Base-by-base conservation (phyloP, 2,797 vertebrate species). In the Meda fulgida region DNA sequence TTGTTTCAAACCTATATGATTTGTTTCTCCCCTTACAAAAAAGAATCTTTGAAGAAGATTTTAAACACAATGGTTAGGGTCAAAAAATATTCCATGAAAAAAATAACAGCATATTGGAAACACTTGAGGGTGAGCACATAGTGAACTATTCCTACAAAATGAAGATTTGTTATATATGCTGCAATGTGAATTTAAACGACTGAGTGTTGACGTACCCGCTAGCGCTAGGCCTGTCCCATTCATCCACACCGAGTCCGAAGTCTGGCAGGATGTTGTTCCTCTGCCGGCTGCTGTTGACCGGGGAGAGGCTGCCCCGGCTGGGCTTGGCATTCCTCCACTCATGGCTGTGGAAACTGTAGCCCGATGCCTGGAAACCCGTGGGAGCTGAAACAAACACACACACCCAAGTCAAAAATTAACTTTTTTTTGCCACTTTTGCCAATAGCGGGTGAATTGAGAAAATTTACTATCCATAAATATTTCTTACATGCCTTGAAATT, bases 261-360 rank as follows among this genome's bases (percentile, higher is more conserved):
- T 99, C 97, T 8, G 96, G 97, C 82, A 97, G 96, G 0, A 96
- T 94, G 88, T 96, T 95, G 93, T 91, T 95, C 89, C 95, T 92
- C 43, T 97, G 93, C 58, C 95, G 96, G 72, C 89, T 51, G 81
- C 93, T 94, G 71, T 95, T 88, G 79, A 85, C 94, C 2, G 97
- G 96, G 21, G 97, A 97, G 84, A 97, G 91, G 89, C 94, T 97
- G 83, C 95, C 95, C 67, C 90, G 93, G 89, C 94, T 94, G 0
- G 91, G 89, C 90, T 98, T 99, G 29, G 96, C 92, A 75, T 95
- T 97, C 90, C 97, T 96, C 98, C 98, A 99, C 84, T 99, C 98
- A 18, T 97, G 96, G 38, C 96, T 90, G 89, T 94, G 98, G 93
- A 98, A 98, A 89, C 85, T 97, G 92, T 97, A 99, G 31, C 97